Conservation (phyloP, 2,888 invertebrate genomes). For the Syritta pipiens region DNA sequence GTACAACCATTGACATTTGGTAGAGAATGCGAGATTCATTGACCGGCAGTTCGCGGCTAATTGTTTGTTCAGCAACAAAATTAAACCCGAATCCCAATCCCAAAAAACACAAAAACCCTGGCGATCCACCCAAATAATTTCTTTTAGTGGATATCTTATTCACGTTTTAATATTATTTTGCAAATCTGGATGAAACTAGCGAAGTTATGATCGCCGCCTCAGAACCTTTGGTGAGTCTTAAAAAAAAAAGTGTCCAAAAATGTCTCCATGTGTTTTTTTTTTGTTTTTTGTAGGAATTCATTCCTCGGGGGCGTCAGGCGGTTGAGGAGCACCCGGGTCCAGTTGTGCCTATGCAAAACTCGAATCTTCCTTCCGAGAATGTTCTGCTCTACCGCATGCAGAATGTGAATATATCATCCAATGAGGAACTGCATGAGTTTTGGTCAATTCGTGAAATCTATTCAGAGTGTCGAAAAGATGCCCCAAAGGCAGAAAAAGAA, state of each 20-base stretch:
- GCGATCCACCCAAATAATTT: too few relatives aligned
- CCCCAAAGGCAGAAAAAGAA: conserved; percentile 60
- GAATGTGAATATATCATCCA: conserved; percentile 87
- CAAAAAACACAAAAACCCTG: too few relatives aligned
- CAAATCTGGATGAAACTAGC: conserved; percentile 94
- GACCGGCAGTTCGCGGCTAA: neutral
- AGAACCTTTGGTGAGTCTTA: conserved; percentile 87
- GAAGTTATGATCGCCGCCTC: conserved; percentile 93
- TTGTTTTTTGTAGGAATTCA: conserved; percentile 85
- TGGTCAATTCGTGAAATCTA: conserved; percentile 83
- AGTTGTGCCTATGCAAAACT: conserved; percentile 80
- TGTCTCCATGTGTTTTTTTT: too few relatives aligned
- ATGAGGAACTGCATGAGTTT: conserved; percentile 80
- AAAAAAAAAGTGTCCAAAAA: too few relatives aligned
- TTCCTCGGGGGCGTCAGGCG: conserved; percentile 92
- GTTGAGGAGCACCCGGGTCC: conserved; percentile 88
- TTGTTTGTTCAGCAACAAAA: neutral
- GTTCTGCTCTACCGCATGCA: conserved; percentile 86
- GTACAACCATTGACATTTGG: too few relatives aligned
- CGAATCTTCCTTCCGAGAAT: conserved; percentile 82
- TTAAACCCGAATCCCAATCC: too few relatives aligned
- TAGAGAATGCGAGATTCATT: too few relatives aligned
- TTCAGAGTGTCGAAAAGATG: conserved; percentile 78
- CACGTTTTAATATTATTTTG: conserved; percentile 72
- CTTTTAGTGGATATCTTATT: conserved; percentile 58